These are phyloP conservation scores for Coregonus ussuriensis DNA, from an alignment of 2,797 vertebrate genomes.

Conservation along the genomic window DNA sequence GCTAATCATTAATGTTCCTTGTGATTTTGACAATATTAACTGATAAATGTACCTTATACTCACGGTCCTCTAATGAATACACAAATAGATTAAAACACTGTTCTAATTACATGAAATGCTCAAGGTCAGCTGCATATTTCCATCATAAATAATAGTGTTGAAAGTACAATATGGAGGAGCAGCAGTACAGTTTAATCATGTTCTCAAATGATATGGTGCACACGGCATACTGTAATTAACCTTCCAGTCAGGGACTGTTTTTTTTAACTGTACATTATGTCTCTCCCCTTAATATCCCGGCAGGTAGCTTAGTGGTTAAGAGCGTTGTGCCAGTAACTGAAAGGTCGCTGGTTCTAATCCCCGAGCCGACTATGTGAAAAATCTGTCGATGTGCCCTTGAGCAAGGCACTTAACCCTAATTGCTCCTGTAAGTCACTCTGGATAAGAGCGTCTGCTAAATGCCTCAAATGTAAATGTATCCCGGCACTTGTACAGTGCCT, in stretches of 20 bases:
- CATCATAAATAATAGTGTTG: not conserved
- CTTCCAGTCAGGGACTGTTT: constrained; percentile 18
- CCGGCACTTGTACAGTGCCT: not conserved
- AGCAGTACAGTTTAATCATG: constrained; percentile 5
- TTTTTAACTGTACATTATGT: constrained; percentile 15
- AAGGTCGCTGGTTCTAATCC: too few species aligned
- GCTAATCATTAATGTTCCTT: not conserved
- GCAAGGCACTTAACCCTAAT: too few species aligned
- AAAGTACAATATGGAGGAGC: constrained; percentile 2
- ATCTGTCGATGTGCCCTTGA: too few species aligned
- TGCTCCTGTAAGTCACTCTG: too few species aligned
- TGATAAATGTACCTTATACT: not conserved
- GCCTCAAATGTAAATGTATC: not conserved
- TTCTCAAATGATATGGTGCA: constrained; percentile 10
- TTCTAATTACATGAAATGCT: not conserved
- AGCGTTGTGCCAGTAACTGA: too few species aligned
- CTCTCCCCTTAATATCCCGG: constrained; percentile 8
- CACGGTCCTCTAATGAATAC: not conserved
- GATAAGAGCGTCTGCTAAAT: too few species aligned
- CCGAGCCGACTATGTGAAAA: too few species aligned
- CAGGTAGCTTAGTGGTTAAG: too few species aligned
- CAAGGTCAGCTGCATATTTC: not conserved
- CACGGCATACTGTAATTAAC: constrained; percentile 10
- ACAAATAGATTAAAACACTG: not conserved
- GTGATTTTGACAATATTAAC: not conserved